Evolutionary conservation across 2,888 invertebrate genomes (phyloP).

Genomic region (Pheosia tremula): DNA sequence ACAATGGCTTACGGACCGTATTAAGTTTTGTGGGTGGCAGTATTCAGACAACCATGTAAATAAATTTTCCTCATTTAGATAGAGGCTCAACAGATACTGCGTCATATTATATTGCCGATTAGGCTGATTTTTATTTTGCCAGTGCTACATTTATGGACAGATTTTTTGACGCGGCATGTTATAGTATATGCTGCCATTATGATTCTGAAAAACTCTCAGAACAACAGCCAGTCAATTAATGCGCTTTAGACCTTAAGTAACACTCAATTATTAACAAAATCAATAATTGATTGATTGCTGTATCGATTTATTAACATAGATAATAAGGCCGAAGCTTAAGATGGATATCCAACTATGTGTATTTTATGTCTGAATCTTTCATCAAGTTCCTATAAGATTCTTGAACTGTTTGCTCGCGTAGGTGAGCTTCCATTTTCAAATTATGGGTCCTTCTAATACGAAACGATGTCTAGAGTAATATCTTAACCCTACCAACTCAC

Average conservation of each 20-base stretch:
- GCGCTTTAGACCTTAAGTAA: too few species aligned
- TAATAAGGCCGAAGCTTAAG: background rate
- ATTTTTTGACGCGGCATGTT: too few species aligned
- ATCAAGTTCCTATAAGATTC: background rate
- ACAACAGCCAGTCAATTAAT: too few species aligned
- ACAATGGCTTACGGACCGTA: slow-evolving; percentile 33
- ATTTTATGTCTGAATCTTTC: background rate
- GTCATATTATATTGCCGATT: too few species aligned
- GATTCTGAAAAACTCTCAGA: too few species aligned
- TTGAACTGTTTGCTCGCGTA: background rate
- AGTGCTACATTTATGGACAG: too few species aligned
- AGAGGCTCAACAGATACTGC: too few species aligned
- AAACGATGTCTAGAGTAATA: background rate
- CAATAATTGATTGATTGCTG: background rate
- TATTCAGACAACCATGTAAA: slow-evolving; percentile 7
- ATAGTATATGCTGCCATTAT: too few species aligned
- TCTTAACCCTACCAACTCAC: slow-evolving; percentile 7
- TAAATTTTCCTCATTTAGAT: too few species aligned
- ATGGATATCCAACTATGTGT: background rate
- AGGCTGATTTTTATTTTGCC: too few species aligned
- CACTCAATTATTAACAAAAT: background rate
- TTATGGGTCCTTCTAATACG: background rate
- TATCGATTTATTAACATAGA: background rate
- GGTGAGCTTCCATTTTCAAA: slow-evolving; percentile 1
- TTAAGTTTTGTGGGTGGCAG: slow-evolving; percentile 25